Base-by-base conservation (phyloP, 2,888 invertebrate species). In the Clanis bilineata region DNA sequence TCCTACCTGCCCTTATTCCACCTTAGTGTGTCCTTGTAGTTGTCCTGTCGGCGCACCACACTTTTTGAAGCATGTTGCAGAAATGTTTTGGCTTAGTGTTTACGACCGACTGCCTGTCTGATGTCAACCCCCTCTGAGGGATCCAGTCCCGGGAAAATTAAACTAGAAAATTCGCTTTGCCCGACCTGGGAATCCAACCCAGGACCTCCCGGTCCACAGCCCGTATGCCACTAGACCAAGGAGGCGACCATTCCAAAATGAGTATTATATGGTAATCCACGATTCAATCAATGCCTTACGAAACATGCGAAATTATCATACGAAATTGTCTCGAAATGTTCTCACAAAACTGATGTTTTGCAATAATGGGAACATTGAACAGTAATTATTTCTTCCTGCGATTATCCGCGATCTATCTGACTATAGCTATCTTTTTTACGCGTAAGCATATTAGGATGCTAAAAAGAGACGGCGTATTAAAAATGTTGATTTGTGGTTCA, bases 341-440 rank as follows among this genome's bases (percentile, higher is more conserved):
- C 57, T 47, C 57, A 57, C 57, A 56, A 55, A 61, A 61, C 45
- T 32, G 54, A 44, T 55, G 59, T 59, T 55, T 55, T 59, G 44
- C 43, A 59, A 59, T 59, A 59, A 59, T 55, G 59, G 41, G 59
- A 59, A 55, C 55, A 55, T 47, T 38, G 38, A 54, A 54, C 55
- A 54, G 43, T 59, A 59, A 59, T 59, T 55, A 59, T 55, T 43
- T 43, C 59, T 55, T 59, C 59, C 59, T 59, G 59, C 55, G 55
- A 59, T 59, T 59, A 59, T 54, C 41, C 22, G 15, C 36, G 54
- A 55, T 55, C 55, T 51, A 51, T 51, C 51, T 28, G 51, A 18
- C 51, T 47, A n/a, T 32, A 32, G 0, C 3, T 4, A 4, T 32
- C 51, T 32, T 18, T 15, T 32, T 51, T 32, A 9, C 32, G 18